Percentiles rank a stretch among this genome's conserved stretches.
Conservation (phyloP, 2,888 invertebrate genomes). For the Diarsia mendica region DNA sequence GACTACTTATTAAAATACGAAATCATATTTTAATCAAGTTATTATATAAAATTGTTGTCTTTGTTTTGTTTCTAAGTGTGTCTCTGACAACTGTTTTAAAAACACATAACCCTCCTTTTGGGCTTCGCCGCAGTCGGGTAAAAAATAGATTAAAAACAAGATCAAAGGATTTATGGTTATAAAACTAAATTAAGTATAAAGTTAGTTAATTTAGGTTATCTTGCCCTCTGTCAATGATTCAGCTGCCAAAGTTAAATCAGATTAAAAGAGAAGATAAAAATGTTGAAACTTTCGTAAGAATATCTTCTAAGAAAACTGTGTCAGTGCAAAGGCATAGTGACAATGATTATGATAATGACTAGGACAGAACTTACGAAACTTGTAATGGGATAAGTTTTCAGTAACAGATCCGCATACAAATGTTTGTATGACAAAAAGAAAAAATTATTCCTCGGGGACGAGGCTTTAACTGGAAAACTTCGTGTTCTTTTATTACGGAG, state of each 20-base stretch:
- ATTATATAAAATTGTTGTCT: neutral
- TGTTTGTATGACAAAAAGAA: constrained; percentile 60
- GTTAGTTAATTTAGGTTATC: constrained; percentile 33
- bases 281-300: constrained; percentile 20
- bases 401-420: constrained; percentile 72
- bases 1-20: constrained; percentile 1
- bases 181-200: constrained; percentile 16
- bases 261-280: constrained; percentile 26
- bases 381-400: constrained; percentile 77
- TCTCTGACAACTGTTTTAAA: neutral
- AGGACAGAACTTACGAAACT: constrained; percentile 47
- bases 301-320: constrained; percentile 5
- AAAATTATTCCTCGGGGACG: constrained; percentile 41
- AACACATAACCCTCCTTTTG: too few species aligned
- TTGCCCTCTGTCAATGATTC: constrained; percentile 20
- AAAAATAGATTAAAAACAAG: constrained; percentile 25
- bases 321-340: constrained; percentile 34
- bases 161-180: constrained; percentile 16
- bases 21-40: constrained; percentile 7
- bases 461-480: constrained; percentile 49
- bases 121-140: too few species aligned
- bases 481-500: constrained; percentile 47
- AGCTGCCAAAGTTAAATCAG: constrained; percentile 19
- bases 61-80: neutral
- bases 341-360: constrained; percentile 63